Conservation (phyloP, 2,888 invertebrate genomes). For the Metacarcinus magister region DNA sequence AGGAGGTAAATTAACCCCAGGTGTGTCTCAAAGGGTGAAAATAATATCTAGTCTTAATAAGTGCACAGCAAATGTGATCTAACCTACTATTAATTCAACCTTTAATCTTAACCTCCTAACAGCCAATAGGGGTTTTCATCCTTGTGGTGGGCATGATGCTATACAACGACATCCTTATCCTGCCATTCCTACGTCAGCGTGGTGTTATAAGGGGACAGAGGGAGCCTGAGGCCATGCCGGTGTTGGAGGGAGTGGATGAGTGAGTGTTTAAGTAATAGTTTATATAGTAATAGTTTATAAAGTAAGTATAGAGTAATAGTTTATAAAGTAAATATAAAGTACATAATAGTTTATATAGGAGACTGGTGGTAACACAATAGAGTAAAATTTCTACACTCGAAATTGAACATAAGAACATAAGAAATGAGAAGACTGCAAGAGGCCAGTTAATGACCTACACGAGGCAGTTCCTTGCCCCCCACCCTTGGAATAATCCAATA, state of each 20-base stretch:
- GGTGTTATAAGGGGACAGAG: conserved; percentile 61
- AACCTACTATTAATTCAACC: not conserved
- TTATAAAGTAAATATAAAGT: not conserved
- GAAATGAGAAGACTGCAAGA: too few species aligned
- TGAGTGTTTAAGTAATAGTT: not conserved
- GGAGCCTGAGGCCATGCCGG: not conserved
- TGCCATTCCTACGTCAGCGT: conserved; percentile 82
- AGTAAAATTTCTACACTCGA: too few species aligned
- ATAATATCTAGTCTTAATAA: too few species aligned
- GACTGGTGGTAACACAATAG: not conserved
- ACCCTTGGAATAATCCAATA: too few species aligned
- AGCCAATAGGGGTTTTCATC: conserved; percentile 91
- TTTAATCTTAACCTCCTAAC: conserved; percentile 83
- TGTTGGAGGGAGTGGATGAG: not conserved
- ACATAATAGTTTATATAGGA: not conserved
- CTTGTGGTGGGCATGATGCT: conserved; percentile 92
- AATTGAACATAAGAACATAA: too few species aligned
- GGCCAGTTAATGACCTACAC: too few species aligned
- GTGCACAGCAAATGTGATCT: not conserved
- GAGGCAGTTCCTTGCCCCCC: too few species aligned
- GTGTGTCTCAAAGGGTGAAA: too few species aligned
- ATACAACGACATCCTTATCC: conserved; percentile 88
- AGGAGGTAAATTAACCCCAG: too few species aligned
- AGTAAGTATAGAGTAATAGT: not conserved
- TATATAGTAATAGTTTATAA: too few species aligned